Evolutionary conservation across 2,888 invertebrate genomes (phyloP).

Genomic region (Dorcus parallelipipedus): DNA sequence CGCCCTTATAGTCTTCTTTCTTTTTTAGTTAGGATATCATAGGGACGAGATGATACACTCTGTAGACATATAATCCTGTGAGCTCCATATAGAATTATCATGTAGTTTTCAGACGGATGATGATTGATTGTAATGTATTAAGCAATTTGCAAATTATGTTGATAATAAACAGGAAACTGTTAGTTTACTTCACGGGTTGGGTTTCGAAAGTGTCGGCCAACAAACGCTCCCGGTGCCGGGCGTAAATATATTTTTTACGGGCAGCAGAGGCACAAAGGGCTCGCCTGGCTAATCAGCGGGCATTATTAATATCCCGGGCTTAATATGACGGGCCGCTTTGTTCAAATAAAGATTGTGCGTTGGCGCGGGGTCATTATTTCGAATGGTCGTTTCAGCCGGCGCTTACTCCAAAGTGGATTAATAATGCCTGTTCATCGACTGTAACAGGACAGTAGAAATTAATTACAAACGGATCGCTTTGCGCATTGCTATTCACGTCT

Average conservation of each 20-base stretch:
- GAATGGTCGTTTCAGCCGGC: constrained; percentile 30
- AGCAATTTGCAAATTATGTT: too few species aligned
- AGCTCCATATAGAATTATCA: too few species aligned
- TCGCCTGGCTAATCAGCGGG: constrained; percentile 5
- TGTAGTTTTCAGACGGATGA: too few species aligned
- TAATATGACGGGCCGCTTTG: constrained; percentile 27
- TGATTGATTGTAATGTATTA: too few species aligned
- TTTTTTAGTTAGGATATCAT: too few species aligned
- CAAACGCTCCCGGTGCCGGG: not conserved
- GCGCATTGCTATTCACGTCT: constrained; percentile 11
- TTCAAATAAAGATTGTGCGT: constrained; percentile 29
- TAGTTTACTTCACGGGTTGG: too few species aligned
- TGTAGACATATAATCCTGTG: too few species aligned
- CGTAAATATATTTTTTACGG: not conserved
- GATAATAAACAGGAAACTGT: too few species aligned
- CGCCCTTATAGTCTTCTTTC: too few species aligned
- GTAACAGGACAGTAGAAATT: constrained; percentile 39
- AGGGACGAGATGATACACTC: too few species aligned
- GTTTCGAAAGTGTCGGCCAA: too few species aligned
- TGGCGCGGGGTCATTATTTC: constrained; percentile 32
- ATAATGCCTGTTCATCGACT: constrained; percentile 37
- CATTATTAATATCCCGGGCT: constrained; percentile 16
- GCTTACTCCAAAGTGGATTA: constrained; percentile 34
- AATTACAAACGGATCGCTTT: constrained; percentile 41
- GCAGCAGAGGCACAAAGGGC: not conserved